Percentiles rank a stretch among this genome's conserved stretches.
Conservation (phyloP, 2,797 vertebrate species). For the Myripristis murdjan region DNA sequence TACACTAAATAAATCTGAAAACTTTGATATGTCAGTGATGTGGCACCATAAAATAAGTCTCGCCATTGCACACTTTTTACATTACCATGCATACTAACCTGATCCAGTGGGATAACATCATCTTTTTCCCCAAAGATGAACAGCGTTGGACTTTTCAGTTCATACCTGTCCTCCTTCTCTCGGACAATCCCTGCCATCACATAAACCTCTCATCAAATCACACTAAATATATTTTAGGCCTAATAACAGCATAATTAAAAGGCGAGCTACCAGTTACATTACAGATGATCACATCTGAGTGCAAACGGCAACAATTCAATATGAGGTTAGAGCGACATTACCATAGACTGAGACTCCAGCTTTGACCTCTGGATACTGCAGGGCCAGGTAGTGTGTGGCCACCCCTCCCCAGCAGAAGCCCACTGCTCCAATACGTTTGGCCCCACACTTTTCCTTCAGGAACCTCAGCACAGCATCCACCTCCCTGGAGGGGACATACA, state of each 20-base stretch:
- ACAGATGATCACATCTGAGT: neutral
- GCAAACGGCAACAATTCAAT: neutral
- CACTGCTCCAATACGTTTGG: conserved; percentile 76
- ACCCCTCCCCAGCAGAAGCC: conserved; percentile 90
- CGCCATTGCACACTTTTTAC: no score
- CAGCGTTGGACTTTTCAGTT: conserved; percentile 84
- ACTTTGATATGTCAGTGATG: neutral
- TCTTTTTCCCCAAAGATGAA: conserved; percentile 92
- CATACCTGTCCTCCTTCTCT: conserved; percentile 80
- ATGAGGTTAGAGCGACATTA: conserved; percentile 38
- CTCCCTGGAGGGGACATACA: conserved; percentile 75
- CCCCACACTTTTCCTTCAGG: conserved; percentile 83
- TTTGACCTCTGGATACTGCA: conserved; percentile 83
- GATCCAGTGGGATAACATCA: conserved; percentile 81
- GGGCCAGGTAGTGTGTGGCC: conserved; percentile 83
- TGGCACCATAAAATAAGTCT: no score
- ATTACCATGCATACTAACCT: conserved; percentile 67
- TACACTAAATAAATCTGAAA: neutral
- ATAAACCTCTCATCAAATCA: conserved; percentile 7
- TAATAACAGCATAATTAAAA: no score
- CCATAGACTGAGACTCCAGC: conserved; percentile 86
- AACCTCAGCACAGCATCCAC: conserved; percentile 82
- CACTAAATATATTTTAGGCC: no score
- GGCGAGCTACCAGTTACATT: no score
- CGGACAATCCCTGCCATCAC: conserved; percentile 81